These are phyloP conservation scores for Anabacerthia variegaticeps DNA, from an alignment of 2,797 vertebrate genomes.

Conservation along the genomic window DNA sequence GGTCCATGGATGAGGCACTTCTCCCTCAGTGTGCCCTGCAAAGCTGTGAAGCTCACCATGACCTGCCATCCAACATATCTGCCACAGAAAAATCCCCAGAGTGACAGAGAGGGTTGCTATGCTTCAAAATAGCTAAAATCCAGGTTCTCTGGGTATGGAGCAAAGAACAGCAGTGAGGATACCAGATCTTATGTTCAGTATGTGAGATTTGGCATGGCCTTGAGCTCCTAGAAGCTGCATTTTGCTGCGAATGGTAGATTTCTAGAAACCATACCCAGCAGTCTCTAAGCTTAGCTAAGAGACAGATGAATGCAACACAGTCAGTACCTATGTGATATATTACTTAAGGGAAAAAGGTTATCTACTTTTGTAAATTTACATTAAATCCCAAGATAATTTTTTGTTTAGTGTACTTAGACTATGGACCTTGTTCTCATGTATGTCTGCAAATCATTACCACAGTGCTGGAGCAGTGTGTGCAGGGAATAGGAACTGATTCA, in stretches of 20 bases:
- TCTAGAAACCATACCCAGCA: neutral
- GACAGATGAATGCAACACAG: slow-evolving; percentile 1
- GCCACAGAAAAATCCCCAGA: neutral
- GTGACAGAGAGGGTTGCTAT: neutral
- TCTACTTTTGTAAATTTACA: slow-evolving; percentile 35
- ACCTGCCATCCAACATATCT: neutral
- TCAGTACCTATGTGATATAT: neutral
- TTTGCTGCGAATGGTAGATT: neutral
- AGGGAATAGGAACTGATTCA: neutral
- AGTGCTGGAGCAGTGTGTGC: neutral
- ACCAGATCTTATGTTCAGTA: neutral
- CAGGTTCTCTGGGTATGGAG: neutral
- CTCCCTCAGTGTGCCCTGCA: neutral
- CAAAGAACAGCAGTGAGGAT: neutral
- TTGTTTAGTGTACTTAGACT: neutral
- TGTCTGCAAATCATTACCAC: slow-evolving; percentile 41
- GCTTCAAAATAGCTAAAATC: neutral
- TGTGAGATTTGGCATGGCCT: neutral
- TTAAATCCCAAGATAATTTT: neutral
- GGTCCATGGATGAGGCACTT: neutral
- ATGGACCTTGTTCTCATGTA: neutral
- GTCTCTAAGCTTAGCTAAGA: neutral
- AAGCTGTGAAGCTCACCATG: neutral
- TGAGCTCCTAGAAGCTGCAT: neutral
- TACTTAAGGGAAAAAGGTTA: slow-evolving; percentile 18